Percentiles rank a stretch among this genome's conserved stretches.
Conservation (phyloP, 64 coral and sea anemone species). For the Pocillopora verrucosa region DNA sequence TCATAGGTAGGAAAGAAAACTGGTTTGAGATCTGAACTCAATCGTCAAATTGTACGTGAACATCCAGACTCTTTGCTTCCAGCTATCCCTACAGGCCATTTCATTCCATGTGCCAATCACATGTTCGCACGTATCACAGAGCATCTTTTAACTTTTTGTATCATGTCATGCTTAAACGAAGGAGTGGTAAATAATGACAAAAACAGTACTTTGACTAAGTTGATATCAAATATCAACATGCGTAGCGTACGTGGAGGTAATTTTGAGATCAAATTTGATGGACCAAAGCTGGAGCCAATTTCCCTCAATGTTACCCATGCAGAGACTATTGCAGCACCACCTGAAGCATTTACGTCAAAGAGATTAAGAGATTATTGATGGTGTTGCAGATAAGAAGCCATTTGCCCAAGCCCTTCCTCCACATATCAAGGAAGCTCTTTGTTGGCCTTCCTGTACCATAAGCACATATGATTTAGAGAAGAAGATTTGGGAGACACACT, state of each 20-base stretch:
- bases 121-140: conserved; percentile 63
- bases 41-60: no score
- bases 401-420: conserved; percentile 25
- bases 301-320: conserved; percentile 62
- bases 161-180: conserved; percentile 65
- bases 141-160: conserved; percentile 55
- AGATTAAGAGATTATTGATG: conserved; percentile 50
- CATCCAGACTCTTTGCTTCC: no score
- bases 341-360: conserved; percentile 21
- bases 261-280: conserved; percentile 62
- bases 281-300: conserved; percentile 64
- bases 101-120: conserved; percentile 63
- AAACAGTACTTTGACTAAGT: conserved; percentile 34
- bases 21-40: no score
- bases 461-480: conserved; percentile 51
- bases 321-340: conserved; percentile 58
- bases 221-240: conserved; percentile 59
- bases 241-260: no score
- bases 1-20: no score
- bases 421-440: conserved; percentile 9
- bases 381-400: conserved; percentile 17
- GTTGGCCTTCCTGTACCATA: conserved; percentile 28
- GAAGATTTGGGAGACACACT: conserved; percentile 68
- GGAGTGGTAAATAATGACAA: conserved; percentile 41
- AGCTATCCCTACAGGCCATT: conserved; percentile 36